A percentile compares a stretch with the other conserved stretches of the same genome.
Conservation (phyloP, 2,113 vertebrate species). For the Nothocercus nigrocapillus region DNA sequence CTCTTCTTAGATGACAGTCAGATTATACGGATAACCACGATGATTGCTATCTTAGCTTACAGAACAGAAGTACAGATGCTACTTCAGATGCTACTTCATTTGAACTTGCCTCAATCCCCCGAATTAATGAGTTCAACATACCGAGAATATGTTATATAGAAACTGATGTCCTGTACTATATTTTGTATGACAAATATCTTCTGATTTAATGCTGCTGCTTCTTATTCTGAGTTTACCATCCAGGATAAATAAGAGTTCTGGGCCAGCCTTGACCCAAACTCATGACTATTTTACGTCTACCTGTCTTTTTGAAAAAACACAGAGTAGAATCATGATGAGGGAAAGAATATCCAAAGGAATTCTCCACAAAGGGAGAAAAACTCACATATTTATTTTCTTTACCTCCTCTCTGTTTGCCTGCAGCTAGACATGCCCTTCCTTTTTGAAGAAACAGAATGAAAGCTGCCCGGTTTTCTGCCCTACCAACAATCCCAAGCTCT, state of each 20-base stretch:
- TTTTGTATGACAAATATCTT: background rate
- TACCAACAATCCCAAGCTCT: background rate
- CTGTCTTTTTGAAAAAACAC: background rate
- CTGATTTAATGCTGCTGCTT: background rate
- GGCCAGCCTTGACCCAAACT: background rate
- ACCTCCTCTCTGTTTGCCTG: fast-evolving
- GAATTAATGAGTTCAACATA: background rate
- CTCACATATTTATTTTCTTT: background rate
- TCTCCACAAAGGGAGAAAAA: background rate
- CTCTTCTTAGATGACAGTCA: background rate
- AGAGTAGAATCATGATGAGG: background rate
- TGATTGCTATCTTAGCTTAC: background rate
- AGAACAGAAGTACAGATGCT: background rate
- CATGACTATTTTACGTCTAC: background rate
- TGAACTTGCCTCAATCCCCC: background rate
- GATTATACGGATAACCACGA: background rate
- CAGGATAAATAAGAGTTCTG: background rate
- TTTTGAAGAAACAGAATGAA: background rate
- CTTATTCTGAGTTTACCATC: background rate
- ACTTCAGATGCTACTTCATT: background rate
- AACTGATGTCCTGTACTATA: background rate
- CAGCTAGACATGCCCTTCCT: background rate
- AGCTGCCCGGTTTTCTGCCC: background rate
- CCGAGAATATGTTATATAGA: background rate
- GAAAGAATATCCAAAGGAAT: background rate